Conservation (phyloP, 2,888 invertebrate genomes). For the Nemurella pictetii region DNA sequence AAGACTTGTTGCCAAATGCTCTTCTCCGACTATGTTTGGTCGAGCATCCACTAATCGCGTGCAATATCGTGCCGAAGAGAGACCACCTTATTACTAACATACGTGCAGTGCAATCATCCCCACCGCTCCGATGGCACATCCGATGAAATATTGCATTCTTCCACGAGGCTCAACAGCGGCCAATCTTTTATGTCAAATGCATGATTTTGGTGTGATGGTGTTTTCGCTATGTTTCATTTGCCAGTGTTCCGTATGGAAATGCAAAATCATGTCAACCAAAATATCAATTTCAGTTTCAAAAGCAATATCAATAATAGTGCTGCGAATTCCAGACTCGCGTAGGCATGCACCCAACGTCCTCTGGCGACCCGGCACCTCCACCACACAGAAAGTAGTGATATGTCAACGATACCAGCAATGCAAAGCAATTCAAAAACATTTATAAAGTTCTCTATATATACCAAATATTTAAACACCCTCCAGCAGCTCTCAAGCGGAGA, state of each 20-base stretch:
- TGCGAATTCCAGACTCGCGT: too few species aligned
- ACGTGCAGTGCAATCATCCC: neutral
- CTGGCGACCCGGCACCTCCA: neutral
- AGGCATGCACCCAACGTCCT: too few species aligned
- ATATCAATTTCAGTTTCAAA: too few species aligned
- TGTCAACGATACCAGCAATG: neutral
- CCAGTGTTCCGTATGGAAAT: too few species aligned
- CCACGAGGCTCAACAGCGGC: neutral
- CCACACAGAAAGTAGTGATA: too few species aligned
- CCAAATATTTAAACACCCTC: neutral
- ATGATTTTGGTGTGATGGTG: too few species aligned
- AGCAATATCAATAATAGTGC: too few species aligned
- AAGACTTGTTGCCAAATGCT: neutral
- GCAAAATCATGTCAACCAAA: too few species aligned
- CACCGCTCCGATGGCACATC: neutral
- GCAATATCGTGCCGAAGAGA: neutral
- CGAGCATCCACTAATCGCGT: conserved; percentile 6
- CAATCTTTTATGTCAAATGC: too few species aligned
- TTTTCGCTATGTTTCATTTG: too few species aligned
- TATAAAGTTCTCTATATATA: neutral
- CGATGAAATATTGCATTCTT: neutral
- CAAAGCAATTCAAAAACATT: neutral
- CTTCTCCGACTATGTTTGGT: neutral
- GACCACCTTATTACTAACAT: neutral
- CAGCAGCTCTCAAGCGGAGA: neutral